Percentiles rank a stretch among this genome's conserved stretches.
phyloP scores from a whole-genome alignment of 2,113 vertebrate genomes.

The Corythornis madagascariensis region DNA sequence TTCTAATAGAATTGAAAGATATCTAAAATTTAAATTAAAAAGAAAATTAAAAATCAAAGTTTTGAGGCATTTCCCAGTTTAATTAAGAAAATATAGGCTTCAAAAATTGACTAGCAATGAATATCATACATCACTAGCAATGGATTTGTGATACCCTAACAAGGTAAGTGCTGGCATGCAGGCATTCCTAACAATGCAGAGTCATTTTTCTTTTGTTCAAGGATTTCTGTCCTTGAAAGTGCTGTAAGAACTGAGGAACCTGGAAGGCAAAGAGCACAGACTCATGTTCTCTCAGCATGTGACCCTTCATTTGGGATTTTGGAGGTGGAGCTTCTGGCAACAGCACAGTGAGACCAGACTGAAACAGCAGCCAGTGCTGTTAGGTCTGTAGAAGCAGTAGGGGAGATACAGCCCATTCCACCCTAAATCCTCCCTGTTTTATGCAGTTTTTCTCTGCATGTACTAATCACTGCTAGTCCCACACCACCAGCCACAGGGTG shows the following conservation, averaged over 20 bases:
- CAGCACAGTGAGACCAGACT: not conserved
- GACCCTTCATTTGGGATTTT: not conserved
- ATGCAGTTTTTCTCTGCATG: not conserved
- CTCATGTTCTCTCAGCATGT: not conserved
- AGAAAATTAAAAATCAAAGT: not conserved
- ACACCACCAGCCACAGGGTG: not conserved
- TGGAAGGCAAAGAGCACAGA: not conserved
- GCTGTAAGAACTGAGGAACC: not conserved
- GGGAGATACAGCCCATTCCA: not conserved
- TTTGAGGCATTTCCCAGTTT: not conserved
- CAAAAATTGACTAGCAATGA: not conserved
- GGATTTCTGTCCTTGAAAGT: not conserved
- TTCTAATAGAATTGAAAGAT: not conserved
- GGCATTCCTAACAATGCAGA: not conserved
- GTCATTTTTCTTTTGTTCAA: not conserved
- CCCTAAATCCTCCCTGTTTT: not conserved
- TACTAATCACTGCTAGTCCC: not conserved
- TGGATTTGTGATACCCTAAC: not conserved
- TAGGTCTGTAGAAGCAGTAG: not conserved
- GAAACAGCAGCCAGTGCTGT: not conserved
- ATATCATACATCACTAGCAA: not conserved
- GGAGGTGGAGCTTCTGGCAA: not conserved
- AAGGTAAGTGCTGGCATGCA: not conserved
- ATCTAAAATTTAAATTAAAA: not conserved
- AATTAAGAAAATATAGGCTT: not conserved